Evolutionary conservation across 2,113 vertebrate genomes (phyloP), one percentile per base, ranked within the genome.

Genomic region (Antennarius striatus): DNA sequence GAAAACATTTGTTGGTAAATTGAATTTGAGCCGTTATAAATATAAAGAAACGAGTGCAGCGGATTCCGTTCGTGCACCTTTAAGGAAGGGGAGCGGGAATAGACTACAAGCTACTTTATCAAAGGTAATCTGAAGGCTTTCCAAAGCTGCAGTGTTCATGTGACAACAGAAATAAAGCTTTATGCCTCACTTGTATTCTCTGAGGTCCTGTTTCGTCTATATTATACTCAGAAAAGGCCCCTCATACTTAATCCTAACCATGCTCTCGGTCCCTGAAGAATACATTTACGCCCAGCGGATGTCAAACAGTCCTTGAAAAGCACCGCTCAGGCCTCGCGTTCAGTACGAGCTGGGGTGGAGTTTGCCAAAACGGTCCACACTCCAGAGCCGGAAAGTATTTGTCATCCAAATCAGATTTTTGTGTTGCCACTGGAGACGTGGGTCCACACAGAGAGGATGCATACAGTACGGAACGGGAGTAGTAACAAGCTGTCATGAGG

Each of bases 401-500:
- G 80, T 88, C 82, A 85, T 86, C 80, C 76, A 66, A 76, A 83
- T 82, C 65, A 63, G 71, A 83, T 86, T 84, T 22, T 53, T 51
- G 51, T 36, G 83, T 86, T 86, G 78, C 84, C 75, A 79, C 64
- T 62, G 77, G 74, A 81, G 74, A 79, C 56, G 54, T 11, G 16
- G 68, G 63, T 70, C 66, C 56, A 40, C 63, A 71, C 56, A 64
- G 71, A 79, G 67, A 85, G 68, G 83, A 87, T 76, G 46, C 60
- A 54, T 53, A 77, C 72, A 82, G 75, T 65, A 73, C 53, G 53
- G 71, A 82, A 75, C 43, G 13, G 69, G 77, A 88, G 81, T 90
- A 83, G 86, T 79, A 88, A 84, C 72, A 80, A 80, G 71, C 59
- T 73, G 85, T 86, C 85, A 88, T 85, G 86, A 86, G 72, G 62